Base-by-base conservation (phyloP, 2,888 invertebrate genomes). In the Netelia virgata region DNA sequence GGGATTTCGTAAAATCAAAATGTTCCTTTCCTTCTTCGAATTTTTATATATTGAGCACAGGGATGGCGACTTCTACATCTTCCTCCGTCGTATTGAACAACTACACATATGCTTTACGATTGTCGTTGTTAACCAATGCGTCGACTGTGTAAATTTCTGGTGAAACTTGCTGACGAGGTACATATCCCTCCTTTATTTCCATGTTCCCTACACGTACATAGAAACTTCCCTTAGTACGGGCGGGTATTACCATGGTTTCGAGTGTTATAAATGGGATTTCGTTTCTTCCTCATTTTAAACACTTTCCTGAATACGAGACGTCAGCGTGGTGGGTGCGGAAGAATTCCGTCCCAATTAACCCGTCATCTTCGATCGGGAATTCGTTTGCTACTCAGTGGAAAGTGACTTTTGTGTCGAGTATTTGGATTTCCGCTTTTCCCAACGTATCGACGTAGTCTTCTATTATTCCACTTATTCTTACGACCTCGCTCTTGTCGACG, bases 81-180 rank as follows among this genome's bases (percentile, higher is more conserved):
- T 77, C 55, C 1, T 77, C 82, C 3, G 61, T 68, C 1, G 81
- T 80, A 43, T 87, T 84, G 16, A 78, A 66, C 6, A 86, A 3
- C n/a, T 82, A 82, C 1, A 86, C 59, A 70, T 83, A 73, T 1
- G 78, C 76, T n/a, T 78, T 78, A 0, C 85, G 83, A 14, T 84
- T 41, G 2, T 43, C 14, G 16, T 85, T 85, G 5, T 76, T 64
- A 1, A 87, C 81, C 0, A 86, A 10, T 0, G 85, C 76, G 20
- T 84, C 53, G 0, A 84, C 84, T 9, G 84, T 9, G 28, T 77
- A 83, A 36, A 85, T 53, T 5, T 83, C 84, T 10, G 80, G 43
- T 3, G 64, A 28, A 3, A 82, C 14, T 0, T 53, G n/a, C 36
- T 82, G 20, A 69, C 47, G 20, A 0, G 82, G 80, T 10, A 87